These are phyloP conservation scores for Gryon sp. DNA, from an alignment of 1,140 invertebrate genomes.

Conservation along the genomic window DNA sequence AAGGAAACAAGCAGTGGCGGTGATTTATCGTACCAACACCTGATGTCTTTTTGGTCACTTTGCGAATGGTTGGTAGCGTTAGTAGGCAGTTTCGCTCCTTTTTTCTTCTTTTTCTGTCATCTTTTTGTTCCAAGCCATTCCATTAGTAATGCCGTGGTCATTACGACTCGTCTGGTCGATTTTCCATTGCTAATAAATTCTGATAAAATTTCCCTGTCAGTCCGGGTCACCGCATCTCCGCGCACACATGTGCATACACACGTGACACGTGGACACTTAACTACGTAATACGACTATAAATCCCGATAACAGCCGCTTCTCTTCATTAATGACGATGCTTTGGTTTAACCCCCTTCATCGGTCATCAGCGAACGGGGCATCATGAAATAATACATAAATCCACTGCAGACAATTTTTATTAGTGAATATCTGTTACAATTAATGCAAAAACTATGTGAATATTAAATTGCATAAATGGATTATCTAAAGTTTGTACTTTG, in stretches of 20 bases:
- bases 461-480: too few relatives aligned
- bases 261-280: slow-evolving; percentile 29
- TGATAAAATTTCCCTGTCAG: slow-evolving; percentile 70
- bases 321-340: slow-evolving; percentile 35
- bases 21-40: slow-evolving; percentile 76
- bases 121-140: slow-evolving; percentile 61
- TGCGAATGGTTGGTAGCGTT: slow-evolving; percentile 67
- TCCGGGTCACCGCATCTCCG: slow-evolving; percentile 37
- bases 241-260: slow-evolving; percentile 35
- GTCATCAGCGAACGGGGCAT: slow-evolving; percentile 14
- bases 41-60: slow-evolving; percentile 73
- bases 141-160: slow-evolving; percentile 74
- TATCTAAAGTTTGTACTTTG: too few relatives aligned
- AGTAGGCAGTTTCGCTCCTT: slow-evolving; percentile 68
- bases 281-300: slow-evolving; percentile 40
- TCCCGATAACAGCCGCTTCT: slow-evolving; percentile 33
- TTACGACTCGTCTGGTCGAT: slow-evolving; percentile 71
- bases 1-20: slow-evolving; percentile 41
- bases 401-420: slow-evolving; percentile 27
- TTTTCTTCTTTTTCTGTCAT: slow-evolving; percentile 65
- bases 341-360: slow-evolving; percentile 30
- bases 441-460: too few relatives aligned
- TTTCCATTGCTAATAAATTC: slow-evolving; percentile 74
- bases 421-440: too few relatives aligned
- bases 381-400: slow-evolving; percentile 29